Percentiles rank a stretch among this genome's conserved stretches.
These are phyloP conservation scores for Geophilus truncorum DNA, from an alignment of 2,888 invertebrate genomes.

Conservation along the genomic window DNA sequence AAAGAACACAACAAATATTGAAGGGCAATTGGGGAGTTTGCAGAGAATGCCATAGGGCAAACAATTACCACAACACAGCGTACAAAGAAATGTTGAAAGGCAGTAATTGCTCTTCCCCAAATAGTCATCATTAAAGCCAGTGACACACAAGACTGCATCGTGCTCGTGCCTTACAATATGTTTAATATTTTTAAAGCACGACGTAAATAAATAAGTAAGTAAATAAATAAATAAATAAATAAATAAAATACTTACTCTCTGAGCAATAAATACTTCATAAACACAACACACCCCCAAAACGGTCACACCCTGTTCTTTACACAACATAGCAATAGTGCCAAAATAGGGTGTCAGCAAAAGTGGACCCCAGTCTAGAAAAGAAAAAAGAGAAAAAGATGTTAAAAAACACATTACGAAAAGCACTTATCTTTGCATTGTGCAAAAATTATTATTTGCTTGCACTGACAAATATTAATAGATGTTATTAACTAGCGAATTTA, in stretches of 20 bases:
- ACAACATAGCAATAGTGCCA: conserved; percentile 86
- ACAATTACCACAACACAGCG: background rate
- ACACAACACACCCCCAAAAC: conserved; percentile 88
- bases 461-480: conserved; percentile 24
- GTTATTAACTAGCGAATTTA: conserved; percentile 22
- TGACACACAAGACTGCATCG: no score
- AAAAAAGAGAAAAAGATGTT: conserved; percentile 2
- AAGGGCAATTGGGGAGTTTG: background rate
- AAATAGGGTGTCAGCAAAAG: conserved; percentile 65
- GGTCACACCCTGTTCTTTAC: conserved; percentile 96
- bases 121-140: background rate
- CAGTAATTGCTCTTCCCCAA: background rate
- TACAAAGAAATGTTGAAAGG: background rate
- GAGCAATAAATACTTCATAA: conserved; percentile 87
- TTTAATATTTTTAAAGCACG: no score
- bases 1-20: background rate
- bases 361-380: conserved; percentile 60
- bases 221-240: background rate
- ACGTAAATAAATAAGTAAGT: background rate
- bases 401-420: background rate
- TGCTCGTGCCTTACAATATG: background rate
- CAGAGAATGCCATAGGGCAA: background rate
- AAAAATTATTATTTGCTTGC: conserved; percentile 13
- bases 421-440: background rate
- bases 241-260: conserved; percentile 61